phyloP scores from a whole-genome alignment of 2,113 vertebrate species.

The Apteryx mantelli region DNA sequence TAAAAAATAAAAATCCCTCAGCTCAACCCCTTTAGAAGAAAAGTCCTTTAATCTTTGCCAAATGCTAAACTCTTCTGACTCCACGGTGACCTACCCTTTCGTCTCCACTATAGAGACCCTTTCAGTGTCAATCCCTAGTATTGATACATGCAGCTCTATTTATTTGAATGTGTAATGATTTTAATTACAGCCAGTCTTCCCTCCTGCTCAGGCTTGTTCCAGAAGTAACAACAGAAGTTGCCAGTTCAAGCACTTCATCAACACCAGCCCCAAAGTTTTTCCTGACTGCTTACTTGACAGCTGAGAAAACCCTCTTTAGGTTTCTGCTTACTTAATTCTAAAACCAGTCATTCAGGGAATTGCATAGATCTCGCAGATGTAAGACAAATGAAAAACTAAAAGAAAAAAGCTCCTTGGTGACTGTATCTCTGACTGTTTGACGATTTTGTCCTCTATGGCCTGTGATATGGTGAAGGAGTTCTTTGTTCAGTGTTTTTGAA shows the following conservation, averaged over 20 bases:
- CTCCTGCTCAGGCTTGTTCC: background rate
- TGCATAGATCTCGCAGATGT: background rate
- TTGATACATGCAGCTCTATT: background rate
- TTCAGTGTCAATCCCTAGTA: background rate
- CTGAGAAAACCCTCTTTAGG: background rate
- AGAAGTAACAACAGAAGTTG: slow-evolving; percentile 27
- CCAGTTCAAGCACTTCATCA: slow-evolving; percentile 59
- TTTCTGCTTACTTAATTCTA: slow-evolving; percentile 21
- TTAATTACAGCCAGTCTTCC: slow-evolving; percentile 8
- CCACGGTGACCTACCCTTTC: background rate
- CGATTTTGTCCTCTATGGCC: background rate
- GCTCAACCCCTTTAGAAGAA: background rate
- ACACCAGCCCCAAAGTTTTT: background rate
- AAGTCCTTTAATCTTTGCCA: background rate
- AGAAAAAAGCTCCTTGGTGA: background rate
- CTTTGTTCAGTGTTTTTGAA: background rate
- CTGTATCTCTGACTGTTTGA: background rate
- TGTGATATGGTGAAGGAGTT: background rate
- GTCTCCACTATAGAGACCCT: background rate
- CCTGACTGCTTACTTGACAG: background rate
- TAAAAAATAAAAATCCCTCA: background rate
- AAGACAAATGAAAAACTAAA: background rate
- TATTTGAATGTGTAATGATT: background rate
- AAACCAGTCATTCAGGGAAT: background rate
- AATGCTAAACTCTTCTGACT: background rate